Conservation (phyloP, 2,113 vertebrate genomes). For the Ptyas mucosa region DNA sequence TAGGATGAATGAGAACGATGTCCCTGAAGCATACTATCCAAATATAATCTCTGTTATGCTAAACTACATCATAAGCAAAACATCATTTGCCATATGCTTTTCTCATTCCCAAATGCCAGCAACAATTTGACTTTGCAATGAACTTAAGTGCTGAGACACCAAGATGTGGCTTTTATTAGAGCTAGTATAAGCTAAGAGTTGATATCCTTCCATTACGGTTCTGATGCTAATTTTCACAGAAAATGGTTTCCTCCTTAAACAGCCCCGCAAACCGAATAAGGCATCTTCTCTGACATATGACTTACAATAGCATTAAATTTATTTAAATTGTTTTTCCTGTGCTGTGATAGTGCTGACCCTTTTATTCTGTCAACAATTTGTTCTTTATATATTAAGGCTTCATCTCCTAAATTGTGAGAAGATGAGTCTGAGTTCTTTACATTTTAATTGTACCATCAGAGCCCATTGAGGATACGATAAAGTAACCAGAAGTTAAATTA, state of each 20-base stretch:
- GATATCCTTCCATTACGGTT: conserved; percentile 40
- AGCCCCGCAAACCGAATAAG: conserved; percentile 58
- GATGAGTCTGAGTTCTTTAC: conserved; percentile 72
- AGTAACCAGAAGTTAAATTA: conserved; percentile 82
- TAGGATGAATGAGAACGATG: background rate
- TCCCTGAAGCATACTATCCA: background rate
- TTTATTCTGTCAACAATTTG: conserved; percentile 72
- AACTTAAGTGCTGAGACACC: conserved; percentile 28
- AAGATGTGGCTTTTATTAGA: conserved; percentile 20
- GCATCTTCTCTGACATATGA: conserved; percentile 57
- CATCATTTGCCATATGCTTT: conserved; percentile 20
- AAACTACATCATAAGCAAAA: conserved; percentile 26
- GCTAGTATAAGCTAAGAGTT: conserved; percentile 29
- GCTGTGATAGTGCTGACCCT: conserved; percentile 64
- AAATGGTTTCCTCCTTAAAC: conserved; percentile 65
- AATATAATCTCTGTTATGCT: conserved; percentile 21
- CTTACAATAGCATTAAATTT: conserved; percentile 66
- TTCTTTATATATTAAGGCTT: conserved; percentile 64
- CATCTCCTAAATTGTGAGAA: conserved; percentile 65
- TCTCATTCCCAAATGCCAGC: conserved; percentile 49
- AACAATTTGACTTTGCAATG: conserved; percentile 37
- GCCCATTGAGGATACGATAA: conserved; percentile 77
- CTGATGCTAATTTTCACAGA: conserved; percentile 61
- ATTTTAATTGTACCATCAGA: conserved; percentile 73
- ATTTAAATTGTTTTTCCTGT: conserved; percentile 61